Conservation (phyloP, 2,888 invertebrate species). For the Phalera bucephala region DNA sequence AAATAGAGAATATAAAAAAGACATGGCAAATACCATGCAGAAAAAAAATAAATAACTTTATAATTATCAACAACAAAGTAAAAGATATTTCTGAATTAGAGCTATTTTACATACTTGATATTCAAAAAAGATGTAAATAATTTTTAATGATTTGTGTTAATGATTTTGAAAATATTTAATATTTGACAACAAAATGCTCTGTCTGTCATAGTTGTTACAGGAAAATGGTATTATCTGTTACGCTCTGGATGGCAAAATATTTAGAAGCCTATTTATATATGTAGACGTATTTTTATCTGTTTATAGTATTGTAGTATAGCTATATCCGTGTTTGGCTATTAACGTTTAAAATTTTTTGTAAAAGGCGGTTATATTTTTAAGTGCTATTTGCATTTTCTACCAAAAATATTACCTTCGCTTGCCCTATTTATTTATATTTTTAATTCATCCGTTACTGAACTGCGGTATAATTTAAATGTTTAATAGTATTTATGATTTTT, state of each 20-base stretch:
- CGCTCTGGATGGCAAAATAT: slow-evolving; percentile 69
- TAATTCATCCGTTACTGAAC: too few species aligned
- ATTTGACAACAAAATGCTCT: slow-evolving; percentile 13
- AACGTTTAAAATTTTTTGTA: background rate
- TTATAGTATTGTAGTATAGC: background rate
- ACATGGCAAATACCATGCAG: too few species aligned
- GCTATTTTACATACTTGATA: too few species aligned
- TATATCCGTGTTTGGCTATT: background rate
- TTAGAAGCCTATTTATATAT: slow-evolving; percentile 19
- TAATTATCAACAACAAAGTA: too few species aligned
- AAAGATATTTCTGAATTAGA: too few species aligned
- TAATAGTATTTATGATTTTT: background rate
- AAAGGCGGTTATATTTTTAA: too few species aligned
- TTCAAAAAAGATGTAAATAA: too few species aligned
- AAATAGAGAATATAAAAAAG: too few species aligned
- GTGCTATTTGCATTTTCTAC: background rate
- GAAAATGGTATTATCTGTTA: slow-evolving; percentile 61
- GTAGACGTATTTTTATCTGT: slow-evolving; percentile 6
- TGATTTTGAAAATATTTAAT: too few species aligned
- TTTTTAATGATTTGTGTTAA: too few species aligned
- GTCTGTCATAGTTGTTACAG: slow-evolving; percentile 52
- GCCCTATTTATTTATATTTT: slow-evolving; percentile 1
- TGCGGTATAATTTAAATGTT: too few species aligned
- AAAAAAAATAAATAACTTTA: too few species aligned
- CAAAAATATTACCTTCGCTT: background rate